Evolutionary conservation across 2,888 invertebrate genomes (phyloP), one percentile per base, ranked within the genome.

Genomic region (Masnerella sp.): DNA sequence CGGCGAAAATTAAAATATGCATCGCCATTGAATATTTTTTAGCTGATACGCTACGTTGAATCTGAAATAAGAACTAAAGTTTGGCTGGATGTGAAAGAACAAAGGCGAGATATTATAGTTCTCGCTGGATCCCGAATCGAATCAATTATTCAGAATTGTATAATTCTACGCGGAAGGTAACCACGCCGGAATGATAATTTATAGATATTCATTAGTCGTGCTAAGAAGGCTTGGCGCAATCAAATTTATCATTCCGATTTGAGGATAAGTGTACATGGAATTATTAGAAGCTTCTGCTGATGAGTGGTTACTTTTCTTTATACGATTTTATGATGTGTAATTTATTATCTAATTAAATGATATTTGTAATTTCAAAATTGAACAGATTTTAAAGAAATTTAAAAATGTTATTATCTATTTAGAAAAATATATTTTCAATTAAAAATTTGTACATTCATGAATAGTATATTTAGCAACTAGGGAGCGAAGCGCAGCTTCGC

Each of bases 1-100:
- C 12, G 9, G 25, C 17, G 47, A 49, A 54, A 67, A 75, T 75
- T 68, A 68, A 71, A 68, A 71, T 71, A 75, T 71, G 58, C 62
- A 62, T 51, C 30, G 51, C 36, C 42, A 43, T 56, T 70, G 49
- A 43, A 67, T 58, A 64, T 64, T 74, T 69, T 51, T 54, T 56
- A 74, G 40, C 56, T 42, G 67, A 65, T 56, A 47, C 15, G 25
- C 7, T 11, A 42, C 18, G 40, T n/a, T 18, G 58, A 51, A 65
- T 70, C 30, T 20, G 42, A 30, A 56, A 56, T 56, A 47, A 58
- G 36, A 49, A 34, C 18, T 40, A 54, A 36, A 47, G n/a, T 38
- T 2, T 11, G 18, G 32, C 32, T n/a, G 15, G 12, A 42, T 20
- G 32, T n/a, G 12, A 61, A 42, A 34, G 40, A 40, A 61, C 30